Evolutionary conservation across 1,140 invertebrate genomes (phyloP).

Genomic region (Dreissena polymorpha): DNA sequence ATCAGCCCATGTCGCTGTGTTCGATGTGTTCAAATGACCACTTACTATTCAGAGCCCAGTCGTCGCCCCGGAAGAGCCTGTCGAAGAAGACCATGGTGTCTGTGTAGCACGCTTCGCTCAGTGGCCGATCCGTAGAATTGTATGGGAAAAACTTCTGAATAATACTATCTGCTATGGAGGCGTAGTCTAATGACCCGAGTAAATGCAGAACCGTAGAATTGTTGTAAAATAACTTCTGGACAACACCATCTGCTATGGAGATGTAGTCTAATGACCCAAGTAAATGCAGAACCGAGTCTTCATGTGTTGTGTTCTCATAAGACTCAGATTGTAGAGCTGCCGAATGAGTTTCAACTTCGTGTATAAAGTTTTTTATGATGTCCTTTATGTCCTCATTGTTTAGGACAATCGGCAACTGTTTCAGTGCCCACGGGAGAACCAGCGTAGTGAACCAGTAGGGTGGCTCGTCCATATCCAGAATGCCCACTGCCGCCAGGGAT

Average conservation of each 20-base stretch:
- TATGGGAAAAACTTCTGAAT: slow-evolving; percentile 25
- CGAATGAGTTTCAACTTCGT: slow-evolving; percentile 23
- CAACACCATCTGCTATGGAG: background rate
- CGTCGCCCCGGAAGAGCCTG: slow-evolving; percentile 28
- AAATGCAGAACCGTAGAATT: slow-evolving; percentile 2
- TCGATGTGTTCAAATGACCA: too few species aligned
- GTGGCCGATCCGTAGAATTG: slow-evolving; percentile 28
- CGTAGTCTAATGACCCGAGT: slow-evolving; percentile 19
- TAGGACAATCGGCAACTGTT: slow-evolving; percentile 30
- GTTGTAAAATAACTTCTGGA: background rate
- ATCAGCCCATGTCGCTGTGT: too few species aligned
- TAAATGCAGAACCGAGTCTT: slow-evolving; percentile 17
- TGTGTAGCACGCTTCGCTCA: slow-evolving; percentile 34
- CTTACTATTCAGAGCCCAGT: slow-evolving; percentile 51
- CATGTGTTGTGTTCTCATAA: background rate
- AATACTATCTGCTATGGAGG: slow-evolving; percentile 1
- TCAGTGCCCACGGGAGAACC: slow-evolving; percentile 32
- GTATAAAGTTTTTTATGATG: slow-evolving; percentile 29
- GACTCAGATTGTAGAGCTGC: background rate
- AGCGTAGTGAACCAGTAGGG: slow-evolving; percentile 2
- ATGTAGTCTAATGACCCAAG: slow-evolving; percentile 19
- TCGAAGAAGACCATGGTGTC: slow-evolving; percentile 50
- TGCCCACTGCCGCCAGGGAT: slow-evolving; percentile 11
- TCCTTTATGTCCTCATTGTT: slow-evolving; percentile 29
- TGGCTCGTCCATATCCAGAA: slow-evolving; percentile 31